Base-by-base conservation (phyloP, 2,797 vertebrate species). In the Urocyon cinereoargenteus region DNA sequence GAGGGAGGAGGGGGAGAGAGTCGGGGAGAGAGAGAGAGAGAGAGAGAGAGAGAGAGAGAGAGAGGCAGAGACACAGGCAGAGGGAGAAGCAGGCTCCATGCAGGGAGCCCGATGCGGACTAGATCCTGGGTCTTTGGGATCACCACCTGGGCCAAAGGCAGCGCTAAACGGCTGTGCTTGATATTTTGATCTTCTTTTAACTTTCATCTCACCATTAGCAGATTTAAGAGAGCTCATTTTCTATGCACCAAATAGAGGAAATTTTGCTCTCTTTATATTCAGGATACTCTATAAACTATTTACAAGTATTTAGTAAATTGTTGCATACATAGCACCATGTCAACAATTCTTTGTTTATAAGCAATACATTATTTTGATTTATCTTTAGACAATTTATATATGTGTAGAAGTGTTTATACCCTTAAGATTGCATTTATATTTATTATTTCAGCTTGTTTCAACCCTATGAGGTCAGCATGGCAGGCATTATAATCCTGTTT, bases 101-200 rank as follows among this genome's bases (percentile, higher is more conserved):
- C 40, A 45, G 40, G 40, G 40, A 45, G 40, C 7, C 40, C 6
- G 6, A 45, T 45, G 40, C 6, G 40, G 6, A 45, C 40, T 45
- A 45, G 40, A 45, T 45, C 40, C 40, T 45, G 40, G 40, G 40
- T 45, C 40, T 45, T 45, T 0, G 40, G 40, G 40, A 45, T 45
- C 40, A 45, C 40, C 40, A 45, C 40, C 40, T 45, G 40, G 40
- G 40, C 40, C 40, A 7, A 45, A 45, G 7, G 40, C 40, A 45
- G 40, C 40, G 7, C 40, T 45, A 45, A 45, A 45, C 40, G 7
- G 40, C 40, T 45, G 40, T 45, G 40, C 40, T 94, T 92, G 83
- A 85, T 92, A 45, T 78, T 86, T 86, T 77, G 12, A 94, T 66
- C 59, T 49, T 85, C 28, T 86, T 97, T 92, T 94, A 85, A 66